Evolutionary conservation across 2,113 vertebrate genomes (phyloP).

Genomic region (Suricata suricatta): DNA sequence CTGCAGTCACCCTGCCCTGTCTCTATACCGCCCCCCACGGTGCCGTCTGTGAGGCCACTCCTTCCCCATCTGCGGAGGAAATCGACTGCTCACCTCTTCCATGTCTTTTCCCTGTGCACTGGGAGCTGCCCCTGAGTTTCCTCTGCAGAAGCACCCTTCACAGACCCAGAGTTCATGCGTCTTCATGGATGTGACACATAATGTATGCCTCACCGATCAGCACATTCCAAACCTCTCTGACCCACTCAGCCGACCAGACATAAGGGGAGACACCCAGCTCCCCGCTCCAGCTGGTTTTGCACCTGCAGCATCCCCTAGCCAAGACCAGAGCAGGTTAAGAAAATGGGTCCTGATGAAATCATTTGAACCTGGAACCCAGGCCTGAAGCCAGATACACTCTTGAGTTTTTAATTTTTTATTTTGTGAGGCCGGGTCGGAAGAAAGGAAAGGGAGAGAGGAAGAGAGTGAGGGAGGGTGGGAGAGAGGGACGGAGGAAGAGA

Average conservation of each 20-base stretch:
- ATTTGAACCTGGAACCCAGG: background rate
- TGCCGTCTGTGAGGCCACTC: rapidly evolving
- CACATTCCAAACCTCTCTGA: background rate
- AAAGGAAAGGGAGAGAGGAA: too few relatives aligned
- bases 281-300: background rate
- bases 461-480: too few relatives aligned
- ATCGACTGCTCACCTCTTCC: rapidly evolving
- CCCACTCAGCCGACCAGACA: background rate
- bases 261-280: background rate
- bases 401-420: background rate
- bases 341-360: background rate
- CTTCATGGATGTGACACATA: background rate
- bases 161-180: background rate
- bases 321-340: background rate
- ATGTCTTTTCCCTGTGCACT: background rate
- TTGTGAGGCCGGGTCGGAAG: too few relatives aligned
- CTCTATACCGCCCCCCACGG: background rate
- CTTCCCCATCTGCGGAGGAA: background rate
- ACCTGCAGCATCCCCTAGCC: background rate
- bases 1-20: too few relatives aligned
- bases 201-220: background rate
- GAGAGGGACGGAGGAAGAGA: too few relatives aligned
- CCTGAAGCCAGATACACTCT: background rate
- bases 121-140: background rate
- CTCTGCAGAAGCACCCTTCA: background rate